Percentiles rank a stretch among this genome's conserved stretches.
Evolutionary conservation across 1,140 invertebrate genomes (phyloP).

Genomic region (Bombus sylvicola): DNA sequence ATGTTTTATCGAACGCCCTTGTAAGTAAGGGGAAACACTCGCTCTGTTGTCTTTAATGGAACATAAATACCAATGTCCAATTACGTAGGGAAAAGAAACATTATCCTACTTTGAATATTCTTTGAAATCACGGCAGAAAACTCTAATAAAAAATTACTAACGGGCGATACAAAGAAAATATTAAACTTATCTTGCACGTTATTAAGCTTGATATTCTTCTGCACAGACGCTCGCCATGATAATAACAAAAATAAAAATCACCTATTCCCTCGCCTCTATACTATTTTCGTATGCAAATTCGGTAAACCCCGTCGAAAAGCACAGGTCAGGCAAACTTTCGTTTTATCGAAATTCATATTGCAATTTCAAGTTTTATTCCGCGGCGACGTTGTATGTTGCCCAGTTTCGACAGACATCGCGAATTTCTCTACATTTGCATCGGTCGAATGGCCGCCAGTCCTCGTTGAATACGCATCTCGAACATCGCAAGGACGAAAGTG

Average conservation of each 20-base stretch:
- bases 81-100: no score
- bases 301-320: not conserved
- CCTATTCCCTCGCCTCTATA: not conserved
- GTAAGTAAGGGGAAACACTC: not conserved
- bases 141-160: not conserved
- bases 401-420: constrained; percentile 1
- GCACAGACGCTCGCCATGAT: no score
- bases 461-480: not conserved
- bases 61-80: not conserved
- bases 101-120: no score
- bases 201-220: not conserved
- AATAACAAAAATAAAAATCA: not conserved
- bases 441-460: not conserved
- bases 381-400: not conserved
- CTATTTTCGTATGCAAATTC: not conserved
- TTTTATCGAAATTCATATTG: constrained; percentile 36
- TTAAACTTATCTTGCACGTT: not conserved
- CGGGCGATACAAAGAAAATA: not conserved
- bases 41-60: not conserved
- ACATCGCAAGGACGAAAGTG: not conserved
- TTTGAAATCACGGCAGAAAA: not conserved
- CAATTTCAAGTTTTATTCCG: constrained; percentile 2
- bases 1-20: not conserved
- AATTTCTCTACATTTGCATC: not conserved
- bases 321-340: not conserved